Evolutionary conservation across 2,888 invertebrate genomes (phyloP).

Genomic region (Petrolisthes cinctipes): DNA sequence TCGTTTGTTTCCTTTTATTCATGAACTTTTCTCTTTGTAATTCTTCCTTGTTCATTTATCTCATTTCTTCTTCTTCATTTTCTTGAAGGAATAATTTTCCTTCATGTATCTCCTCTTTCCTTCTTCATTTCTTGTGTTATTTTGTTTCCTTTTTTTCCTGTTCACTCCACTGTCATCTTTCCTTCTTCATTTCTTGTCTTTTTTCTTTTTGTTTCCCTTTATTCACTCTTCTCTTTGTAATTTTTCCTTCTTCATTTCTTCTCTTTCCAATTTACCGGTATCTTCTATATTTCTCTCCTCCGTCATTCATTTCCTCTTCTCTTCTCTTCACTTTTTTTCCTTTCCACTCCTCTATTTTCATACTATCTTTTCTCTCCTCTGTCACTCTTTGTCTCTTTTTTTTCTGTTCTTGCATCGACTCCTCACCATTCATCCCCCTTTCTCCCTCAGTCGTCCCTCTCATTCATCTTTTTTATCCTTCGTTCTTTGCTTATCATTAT

Average conservation of each 20-base stretch:
- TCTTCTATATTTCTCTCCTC: neutral
- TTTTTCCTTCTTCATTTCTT: neutral
- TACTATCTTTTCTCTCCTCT: neutral
- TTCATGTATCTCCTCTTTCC: neutral
- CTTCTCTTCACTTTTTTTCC: neutral
- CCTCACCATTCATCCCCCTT: neutral
- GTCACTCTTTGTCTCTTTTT: neutral
- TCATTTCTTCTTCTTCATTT: neutral
- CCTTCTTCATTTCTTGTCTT: constrained; percentile 3
- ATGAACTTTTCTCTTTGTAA: neutral
- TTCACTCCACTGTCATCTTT: no score
- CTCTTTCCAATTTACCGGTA: no score
- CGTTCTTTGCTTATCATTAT: no score
- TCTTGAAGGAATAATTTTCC: neutral
- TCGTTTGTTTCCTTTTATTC: neutral
- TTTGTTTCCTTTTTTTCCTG: no score
- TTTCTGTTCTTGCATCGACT: neutral
- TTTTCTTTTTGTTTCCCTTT: neutral
- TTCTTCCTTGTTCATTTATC: neutral
- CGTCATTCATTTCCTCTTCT: neutral
- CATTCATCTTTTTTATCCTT: neutral
- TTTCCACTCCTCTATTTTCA: neutral
- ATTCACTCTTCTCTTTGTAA: neutral
- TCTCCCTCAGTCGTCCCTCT: neutral
- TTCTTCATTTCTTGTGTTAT: neutral